Conservation (phyloP, 2,113 vertebrate genomes). For the Dasyprocta punctata region DNA sequence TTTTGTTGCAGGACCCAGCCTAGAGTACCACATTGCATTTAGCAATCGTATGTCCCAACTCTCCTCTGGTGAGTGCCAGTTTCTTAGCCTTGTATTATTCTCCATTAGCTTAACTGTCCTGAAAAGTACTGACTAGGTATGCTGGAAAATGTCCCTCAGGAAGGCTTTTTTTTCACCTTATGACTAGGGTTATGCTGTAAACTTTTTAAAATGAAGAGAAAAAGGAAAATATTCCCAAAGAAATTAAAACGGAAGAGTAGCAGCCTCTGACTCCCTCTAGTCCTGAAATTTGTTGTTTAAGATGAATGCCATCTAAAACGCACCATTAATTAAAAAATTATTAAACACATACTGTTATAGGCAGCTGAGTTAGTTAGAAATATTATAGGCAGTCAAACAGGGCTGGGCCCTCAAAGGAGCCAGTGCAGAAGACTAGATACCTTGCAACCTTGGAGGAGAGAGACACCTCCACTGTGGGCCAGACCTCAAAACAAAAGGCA, state of each 20-base stretch:
- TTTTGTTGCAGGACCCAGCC: not conserved
- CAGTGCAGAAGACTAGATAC: no score
- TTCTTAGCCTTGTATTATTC: not conserved
- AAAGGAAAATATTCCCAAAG: conserved; percentile 13
- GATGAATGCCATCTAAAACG: not conserved
- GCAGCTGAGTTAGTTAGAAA: no score
- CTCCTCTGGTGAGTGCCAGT: not conserved
- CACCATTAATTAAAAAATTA: conserved; percentile 8
- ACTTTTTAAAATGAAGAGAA: not conserved
- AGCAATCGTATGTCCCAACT: not conserved
- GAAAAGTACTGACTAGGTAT: conserved; percentile 4
- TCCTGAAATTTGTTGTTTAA: not conserved
- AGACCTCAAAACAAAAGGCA: no score
- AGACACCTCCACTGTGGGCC: no score
- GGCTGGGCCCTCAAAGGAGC: no score
- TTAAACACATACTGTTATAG: not conserved
- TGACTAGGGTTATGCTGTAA: not conserved
- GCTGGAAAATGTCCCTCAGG: not conserved
- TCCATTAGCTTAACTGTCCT: not conserved
- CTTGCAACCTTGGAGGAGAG: no score
- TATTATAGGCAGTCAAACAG: no score
- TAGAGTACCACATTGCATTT: not conserved
- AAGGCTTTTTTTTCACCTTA: not conserved
- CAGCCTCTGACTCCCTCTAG: not conserved
- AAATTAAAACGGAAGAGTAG: not conserved